phyloP scores from a whole-genome alignment of 1,140 invertebrate genomes.

The Pseudoatta argentina region DNA sequence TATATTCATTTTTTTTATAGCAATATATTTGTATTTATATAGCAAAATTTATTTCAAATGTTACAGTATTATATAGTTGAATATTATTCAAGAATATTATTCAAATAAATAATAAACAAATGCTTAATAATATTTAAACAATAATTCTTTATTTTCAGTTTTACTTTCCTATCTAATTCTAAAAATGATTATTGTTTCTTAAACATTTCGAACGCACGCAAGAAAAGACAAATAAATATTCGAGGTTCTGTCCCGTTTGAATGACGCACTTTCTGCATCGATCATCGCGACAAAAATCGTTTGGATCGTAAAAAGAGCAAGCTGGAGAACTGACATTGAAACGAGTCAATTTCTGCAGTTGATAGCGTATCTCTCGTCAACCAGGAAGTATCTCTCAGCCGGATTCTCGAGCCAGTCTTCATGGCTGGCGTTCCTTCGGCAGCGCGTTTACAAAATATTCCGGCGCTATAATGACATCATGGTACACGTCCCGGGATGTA shows the following conservation, averaged over 20 bases:
- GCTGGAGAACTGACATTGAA: not conserved
- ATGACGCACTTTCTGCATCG: conserved; percentile 20
- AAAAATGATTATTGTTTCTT: conserved; percentile 5
- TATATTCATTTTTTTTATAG: too few species aligned
- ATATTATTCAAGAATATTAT: not conserved
- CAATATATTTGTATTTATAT: not conserved
- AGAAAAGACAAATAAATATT: conserved; percentile 9
- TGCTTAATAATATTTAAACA: not conserved
- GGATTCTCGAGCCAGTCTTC: conserved; percentile 45
- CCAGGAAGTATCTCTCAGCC: conserved; percentile 44
- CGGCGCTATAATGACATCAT: conserved; percentile 76
- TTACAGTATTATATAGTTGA: not conserved
- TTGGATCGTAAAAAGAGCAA: conserved; percentile 21
- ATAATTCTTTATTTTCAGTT: not conserved
- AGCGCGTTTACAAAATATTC: conserved; percentile 70
- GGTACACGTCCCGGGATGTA: conserved; percentile 63
- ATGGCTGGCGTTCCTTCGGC: conserved; percentile 11
- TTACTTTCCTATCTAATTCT: not conserved
- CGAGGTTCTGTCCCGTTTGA: not conserved
- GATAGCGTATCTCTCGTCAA: conserved; percentile 52
- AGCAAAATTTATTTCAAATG: not conserved
- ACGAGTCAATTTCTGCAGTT: conserved; percentile 47
- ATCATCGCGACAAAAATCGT: conserved; percentile 35
- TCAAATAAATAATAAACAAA: not conserved
- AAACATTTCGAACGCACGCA: not conserved